phyloP scores from a whole-genome alignment of 2,797 vertebrate genomes.

The Rhinichthys osculus region DNA sequence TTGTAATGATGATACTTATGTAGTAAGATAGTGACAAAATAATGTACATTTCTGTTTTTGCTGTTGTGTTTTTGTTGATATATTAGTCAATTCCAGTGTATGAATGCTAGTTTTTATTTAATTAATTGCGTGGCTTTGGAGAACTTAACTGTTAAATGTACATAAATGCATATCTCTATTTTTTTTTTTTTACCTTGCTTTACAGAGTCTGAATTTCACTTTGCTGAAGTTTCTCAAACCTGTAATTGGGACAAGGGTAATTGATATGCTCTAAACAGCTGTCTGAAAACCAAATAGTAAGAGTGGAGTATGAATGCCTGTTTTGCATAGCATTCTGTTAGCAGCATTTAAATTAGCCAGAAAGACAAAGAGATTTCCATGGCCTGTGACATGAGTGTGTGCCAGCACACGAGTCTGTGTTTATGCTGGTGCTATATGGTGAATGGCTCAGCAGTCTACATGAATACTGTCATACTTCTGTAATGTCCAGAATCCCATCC shows the following conservation, averaged over 20 bases:
- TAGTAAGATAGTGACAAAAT: neutral
- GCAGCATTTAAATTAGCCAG: neutral
- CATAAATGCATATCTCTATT: neutral
- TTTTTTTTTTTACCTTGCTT: slow-evolving; percentile 45
- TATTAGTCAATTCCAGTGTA: neutral
- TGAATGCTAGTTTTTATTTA: neutral
- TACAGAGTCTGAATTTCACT: slow-evolving; percentile 64
- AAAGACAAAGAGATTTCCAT: neutral
- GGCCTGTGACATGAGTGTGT: neutral
- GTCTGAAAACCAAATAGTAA: neutral
- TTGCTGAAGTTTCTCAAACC: slow-evolving; percentile 53
- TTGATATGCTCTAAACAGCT: slow-evolving; percentile 30
- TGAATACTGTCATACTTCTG: neutral
- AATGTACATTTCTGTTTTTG: neutral
- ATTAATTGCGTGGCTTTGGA: neutral
- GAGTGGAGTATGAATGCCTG: slow-evolving; percentile 30
- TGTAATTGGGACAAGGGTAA: slow-evolving; percentile 61
- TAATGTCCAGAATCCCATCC: neutral
- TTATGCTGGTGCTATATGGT: slow-evolving; percentile 4
- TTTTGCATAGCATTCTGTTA: slow-evolving; percentile 34
- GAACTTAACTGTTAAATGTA: neutral
- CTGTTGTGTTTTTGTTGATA: neutral
- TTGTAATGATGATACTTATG: neutral
- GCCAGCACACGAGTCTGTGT: neutral
- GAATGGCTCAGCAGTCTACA: slow-evolving; percentile 26